These are phyloP conservation scores for Lepidurus couesii DNA, from an alignment of 1,140 invertebrate species.

Conservation along the genomic window DNA sequence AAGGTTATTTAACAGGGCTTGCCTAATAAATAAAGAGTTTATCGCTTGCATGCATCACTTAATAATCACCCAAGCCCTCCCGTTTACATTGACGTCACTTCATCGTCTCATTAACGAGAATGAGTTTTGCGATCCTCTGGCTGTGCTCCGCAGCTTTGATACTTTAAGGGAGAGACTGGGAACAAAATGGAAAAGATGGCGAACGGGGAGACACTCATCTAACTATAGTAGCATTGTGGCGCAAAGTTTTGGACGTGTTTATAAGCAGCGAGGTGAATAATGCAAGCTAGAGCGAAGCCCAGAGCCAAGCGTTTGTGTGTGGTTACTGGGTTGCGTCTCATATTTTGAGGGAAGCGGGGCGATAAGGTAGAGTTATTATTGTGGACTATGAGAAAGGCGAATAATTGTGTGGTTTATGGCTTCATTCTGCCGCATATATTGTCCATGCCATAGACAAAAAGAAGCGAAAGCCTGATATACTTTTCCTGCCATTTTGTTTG, in stretches of 20 bases:
- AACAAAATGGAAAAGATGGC: constrained; percentile 19
- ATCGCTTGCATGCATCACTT: constrained; percentile 14
- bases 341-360: constrained; percentile 13
- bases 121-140: background rate
- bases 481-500: background rate
- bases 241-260: constrained; percentile 2
- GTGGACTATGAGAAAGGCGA: constrained; percentile 14
- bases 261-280: constrained; percentile 5
- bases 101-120: constrained; percentile 19
- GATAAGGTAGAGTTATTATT: constrained; percentile 22
- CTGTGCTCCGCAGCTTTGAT: constrained; percentile 7
- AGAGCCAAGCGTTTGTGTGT: background rate
- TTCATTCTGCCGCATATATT: constrained; percentile 9
- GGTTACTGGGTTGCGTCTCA: constrained; percentile 1
- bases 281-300: background rate
- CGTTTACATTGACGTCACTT: constrained; percentile 10
- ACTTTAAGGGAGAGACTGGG: background rate
- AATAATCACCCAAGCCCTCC: background rate
- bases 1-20: background rate
- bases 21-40: constrained; percentile 16
- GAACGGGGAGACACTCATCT: constrained; percentile 14
- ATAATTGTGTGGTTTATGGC: constrained; percentile 4
- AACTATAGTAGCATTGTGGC: constrained; percentile 14
- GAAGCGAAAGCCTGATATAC: background rate
- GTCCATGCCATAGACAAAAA: background rate